Conservation (phyloP, 1,140 invertebrate species). For the Procambarus clarkii region DNA sequence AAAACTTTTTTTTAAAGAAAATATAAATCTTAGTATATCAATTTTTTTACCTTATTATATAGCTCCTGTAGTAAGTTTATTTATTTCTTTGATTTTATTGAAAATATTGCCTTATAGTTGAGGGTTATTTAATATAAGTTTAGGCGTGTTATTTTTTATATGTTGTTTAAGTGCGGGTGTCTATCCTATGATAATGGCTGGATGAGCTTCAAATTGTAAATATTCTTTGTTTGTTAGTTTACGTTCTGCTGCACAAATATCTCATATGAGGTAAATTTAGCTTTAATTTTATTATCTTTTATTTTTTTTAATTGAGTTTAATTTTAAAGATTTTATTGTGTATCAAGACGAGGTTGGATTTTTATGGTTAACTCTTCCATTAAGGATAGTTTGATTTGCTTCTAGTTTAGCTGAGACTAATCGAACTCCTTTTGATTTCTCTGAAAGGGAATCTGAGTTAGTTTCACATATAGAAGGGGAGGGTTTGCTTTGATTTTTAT, state of each 20-base stretch:
- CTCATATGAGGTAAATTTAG: neutral
- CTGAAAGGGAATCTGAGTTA: too few species aligned
- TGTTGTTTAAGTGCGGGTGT: too few species aligned
- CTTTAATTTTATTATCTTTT: neutral
- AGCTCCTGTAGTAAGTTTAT: constrained; percentile 26
- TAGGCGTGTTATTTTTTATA: constrained; percentile 29
- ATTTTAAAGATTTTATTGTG: too few species aligned
- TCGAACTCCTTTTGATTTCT: too few species aligned
- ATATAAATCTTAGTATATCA: constrained; percentile 75
- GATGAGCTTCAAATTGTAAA: neutral
- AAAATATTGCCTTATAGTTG: constrained; percentile 3
- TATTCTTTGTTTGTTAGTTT: neutral
- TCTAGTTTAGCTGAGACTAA: too few species aligned
- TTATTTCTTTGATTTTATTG: constrained; percentile 72
- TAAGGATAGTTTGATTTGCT: too few species aligned
- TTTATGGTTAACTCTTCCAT: too few species aligned
- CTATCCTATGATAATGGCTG: neutral
- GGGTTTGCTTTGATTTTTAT: too few species aligned
- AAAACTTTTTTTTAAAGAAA: constrained; percentile 76
- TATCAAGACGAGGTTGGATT: neutral
- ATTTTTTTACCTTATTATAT: constrained; percentile 28
- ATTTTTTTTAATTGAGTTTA: neutral
- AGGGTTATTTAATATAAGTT: neutral
- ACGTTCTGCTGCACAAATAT: neutral
- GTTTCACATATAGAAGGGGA: too few species aligned